Conservation (phyloP, 2,113 vertebrate species). For the Leptocoma aspasia region DNA sequence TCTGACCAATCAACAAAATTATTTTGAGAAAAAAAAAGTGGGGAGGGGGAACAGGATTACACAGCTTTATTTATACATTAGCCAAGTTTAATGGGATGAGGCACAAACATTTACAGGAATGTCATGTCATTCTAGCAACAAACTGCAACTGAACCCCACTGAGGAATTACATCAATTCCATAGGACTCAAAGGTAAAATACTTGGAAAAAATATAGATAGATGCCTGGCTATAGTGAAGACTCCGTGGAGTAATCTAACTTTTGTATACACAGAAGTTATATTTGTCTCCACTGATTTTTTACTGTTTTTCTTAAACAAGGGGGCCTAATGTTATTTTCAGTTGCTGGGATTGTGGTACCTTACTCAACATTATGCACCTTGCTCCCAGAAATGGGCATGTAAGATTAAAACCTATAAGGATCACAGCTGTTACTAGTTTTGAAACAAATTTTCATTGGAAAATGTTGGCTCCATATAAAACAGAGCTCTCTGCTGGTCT, state of each 20-base stretch:
- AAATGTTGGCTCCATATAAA: not conserved
- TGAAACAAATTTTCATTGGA: not conserved
- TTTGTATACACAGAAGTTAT: not conserved
- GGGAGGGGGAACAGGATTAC: rapidly evolving
- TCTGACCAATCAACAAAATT: not conserved
- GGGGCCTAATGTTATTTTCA: not conserved
- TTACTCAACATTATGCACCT: not conserved
- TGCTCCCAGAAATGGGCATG: not conserved
- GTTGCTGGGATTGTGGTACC: not conserved
- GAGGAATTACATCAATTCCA: not conserved
- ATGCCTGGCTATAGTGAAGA: not conserved
- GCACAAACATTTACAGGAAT: not conserved
- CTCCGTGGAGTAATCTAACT: not conserved
- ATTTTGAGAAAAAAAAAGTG: not conserved
- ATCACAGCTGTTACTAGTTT: not conserved
- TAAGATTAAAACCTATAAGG: not conserved
- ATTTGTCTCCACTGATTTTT: not conserved
- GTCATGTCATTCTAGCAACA: not conserved
- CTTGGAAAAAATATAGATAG: not conserved
- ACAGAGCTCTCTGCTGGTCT: not conserved
- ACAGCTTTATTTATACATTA: not conserved
- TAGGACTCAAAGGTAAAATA: not conserved
- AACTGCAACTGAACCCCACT: not conserved
- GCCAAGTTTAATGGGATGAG: not conserved
- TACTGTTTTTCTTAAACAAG: not conserved